These are phyloP conservation scores for Coreius guichenoti DNA, from an alignment of 2,797 vertebrate species.

Conservation along the genomic window DNA sequence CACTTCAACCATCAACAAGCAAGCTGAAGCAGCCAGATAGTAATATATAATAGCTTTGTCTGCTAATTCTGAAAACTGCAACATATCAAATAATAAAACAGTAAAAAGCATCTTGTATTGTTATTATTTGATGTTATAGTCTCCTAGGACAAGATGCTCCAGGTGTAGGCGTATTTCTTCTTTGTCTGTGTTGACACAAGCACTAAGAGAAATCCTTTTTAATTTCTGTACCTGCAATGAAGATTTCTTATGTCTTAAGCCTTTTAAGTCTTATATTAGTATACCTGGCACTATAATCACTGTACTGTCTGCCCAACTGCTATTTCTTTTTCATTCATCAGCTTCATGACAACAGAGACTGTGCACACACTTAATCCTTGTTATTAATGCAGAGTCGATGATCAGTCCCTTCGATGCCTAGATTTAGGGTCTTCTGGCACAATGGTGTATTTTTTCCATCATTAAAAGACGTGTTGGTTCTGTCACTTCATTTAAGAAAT, in stretches of 20 bases:
- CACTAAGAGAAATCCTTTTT: not conserved
- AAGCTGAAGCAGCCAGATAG: not conserved
- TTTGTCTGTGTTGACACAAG: not conserved
- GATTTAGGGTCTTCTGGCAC: slow-evolving; percentile 46
- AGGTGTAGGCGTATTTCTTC: not conserved
- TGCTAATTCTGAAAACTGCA: not conserved
- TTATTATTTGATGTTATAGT: not conserved
- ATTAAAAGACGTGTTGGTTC: slow-evolving; percentile 55
- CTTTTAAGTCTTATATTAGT: slow-evolving; percentile 1
- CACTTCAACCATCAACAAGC: not conserved
- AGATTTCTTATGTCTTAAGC: not conserved
- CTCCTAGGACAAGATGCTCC: not conserved
- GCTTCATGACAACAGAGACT: slow-evolving; percentile 28
- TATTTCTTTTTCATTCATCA: slow-evolving; percentile 38
- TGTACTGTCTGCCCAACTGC: not conserved
- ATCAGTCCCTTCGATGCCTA: slow-evolving; percentile 18
- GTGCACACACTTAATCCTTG: slow-evolving; percentile 14
- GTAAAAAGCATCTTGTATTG: not conserved
- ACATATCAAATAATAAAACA: not conserved
- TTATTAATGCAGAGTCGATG: slow-evolving; percentile 42
- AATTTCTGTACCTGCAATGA: not conserved
- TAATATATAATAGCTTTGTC: not conserved
- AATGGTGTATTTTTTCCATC: slow-evolving; percentile 44
- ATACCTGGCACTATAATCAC: slow-evolving; percentile 16
- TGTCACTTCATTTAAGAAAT: slow-evolving; percentile 59